Base-by-base conservation (phyloP, 2,888 invertebrate species). In the Autographa pulchrina region DNA sequence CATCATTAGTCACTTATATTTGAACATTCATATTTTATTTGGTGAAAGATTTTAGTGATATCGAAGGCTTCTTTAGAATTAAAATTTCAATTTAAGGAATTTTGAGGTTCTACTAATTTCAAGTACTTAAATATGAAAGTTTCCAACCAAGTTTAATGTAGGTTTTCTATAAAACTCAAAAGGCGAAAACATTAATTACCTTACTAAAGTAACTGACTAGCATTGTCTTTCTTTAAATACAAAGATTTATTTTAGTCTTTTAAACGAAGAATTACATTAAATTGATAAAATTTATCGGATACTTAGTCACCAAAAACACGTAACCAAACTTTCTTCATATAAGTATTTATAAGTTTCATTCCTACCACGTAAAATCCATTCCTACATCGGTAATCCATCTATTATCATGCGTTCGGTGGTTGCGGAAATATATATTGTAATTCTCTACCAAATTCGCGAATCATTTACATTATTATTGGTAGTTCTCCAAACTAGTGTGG, bases 381-480 rank as follows among this genome's bases (percentile, higher is more conserved):
- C 25, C 25, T 2, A 1, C 1, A 65, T 62, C 11, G n/a, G 52
- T 59, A 60, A 61, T 63, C 48, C 68, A 32, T 58, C 25, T 8
- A 70, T 65, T 73, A 71, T 65, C 58, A 72, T 70, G 60, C 76
- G 67, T 20, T 62, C n/a, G 0, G 41, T 59, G 16, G 52, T 60
- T 52, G 63, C 75, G 73, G 74, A 77, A 79, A 74, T 75, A n/a
- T 35, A 70, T 66, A 68, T 62, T 62, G 61, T 78, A 72, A 77
- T 71, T 76, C 31, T 68, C 62, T 63, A 68, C 76, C 58, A 64
- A 82, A 75, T 64, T 74, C 35, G 71, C 32, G 35, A 68, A 32
- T 16, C 58, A 62, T 67, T 66, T 66, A 66, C 71, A 63, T 69
- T 59, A 52, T 58, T 43, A 62, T 72, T 73, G 67, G 68, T 71